phyloP scores from a whole-genome alignment of 1,140 invertebrate species.

The Aphaenogaster ashmeadi region DNA sequence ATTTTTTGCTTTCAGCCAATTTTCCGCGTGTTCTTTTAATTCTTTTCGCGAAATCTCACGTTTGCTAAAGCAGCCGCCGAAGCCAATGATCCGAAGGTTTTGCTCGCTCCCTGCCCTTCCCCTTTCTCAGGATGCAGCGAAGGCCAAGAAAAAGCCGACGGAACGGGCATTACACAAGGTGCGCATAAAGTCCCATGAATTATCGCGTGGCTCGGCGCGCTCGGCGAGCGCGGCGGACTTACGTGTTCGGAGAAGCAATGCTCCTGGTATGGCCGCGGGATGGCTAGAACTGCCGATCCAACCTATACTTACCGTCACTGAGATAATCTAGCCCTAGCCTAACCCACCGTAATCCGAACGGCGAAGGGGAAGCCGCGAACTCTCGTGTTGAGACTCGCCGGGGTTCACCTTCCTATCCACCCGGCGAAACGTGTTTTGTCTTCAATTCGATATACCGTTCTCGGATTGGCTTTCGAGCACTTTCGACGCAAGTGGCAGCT shows the following conservation, averaged over 20 bases:
- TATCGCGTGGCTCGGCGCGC: constrained; percentile 77
- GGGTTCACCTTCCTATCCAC: constrained; percentile 64
- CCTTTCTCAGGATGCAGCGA: constrained; percentile 43
- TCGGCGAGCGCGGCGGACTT: constrained; percentile 67
- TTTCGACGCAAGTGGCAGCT: constrained; percentile 27
- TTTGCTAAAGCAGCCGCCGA: not conserved
- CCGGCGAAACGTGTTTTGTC: constrained; percentile 56
- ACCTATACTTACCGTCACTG: constrained; percentile 83
- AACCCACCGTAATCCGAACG: constrained; percentile 75
- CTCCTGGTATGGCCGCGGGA: constrained; percentile 75
- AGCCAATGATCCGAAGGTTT: constrained; percentile 36
- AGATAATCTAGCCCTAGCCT: constrained; percentile 79
- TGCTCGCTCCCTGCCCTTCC: constrained; percentile 19
- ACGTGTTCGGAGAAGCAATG: constrained; percentile 79
- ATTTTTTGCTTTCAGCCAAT: not conserved
- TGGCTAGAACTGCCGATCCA: constrained; percentile 74
- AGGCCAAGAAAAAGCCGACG: constrained; percentile 59
- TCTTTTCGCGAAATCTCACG: constrained; percentile 26
- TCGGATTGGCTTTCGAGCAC: constrained; percentile 44
- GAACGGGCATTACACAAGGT: constrained; percentile 77
- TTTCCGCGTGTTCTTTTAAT: not conserved
- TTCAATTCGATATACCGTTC: constrained; percentile 56
- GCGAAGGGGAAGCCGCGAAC: constrained; percentile 68
- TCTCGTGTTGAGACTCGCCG: constrained; percentile 69
- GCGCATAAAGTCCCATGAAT: constrained; percentile 80